phyloP scores from a whole-genome alignment of 2,113 vertebrate species.

The Brachionichthys hirsutus region DNA sequence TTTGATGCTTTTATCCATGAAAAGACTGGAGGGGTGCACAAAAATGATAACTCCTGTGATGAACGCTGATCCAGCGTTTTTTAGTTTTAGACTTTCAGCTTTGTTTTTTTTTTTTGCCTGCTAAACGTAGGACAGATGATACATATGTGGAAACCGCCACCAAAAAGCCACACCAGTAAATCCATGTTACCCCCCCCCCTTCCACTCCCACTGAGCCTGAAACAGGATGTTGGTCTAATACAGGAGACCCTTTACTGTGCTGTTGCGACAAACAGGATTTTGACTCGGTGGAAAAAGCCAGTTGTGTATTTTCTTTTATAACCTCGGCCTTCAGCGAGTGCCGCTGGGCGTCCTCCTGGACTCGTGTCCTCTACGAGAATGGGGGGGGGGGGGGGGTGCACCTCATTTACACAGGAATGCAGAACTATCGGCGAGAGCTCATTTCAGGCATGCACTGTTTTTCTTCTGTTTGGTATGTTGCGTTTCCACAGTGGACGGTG shows the following conservation, averaged over 20 bases:
- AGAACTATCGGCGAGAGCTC: constrained; percentile 45
- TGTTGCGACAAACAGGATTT: constrained; percentile 34
- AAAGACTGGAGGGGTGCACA: neutral
- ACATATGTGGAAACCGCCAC: constrained; percentile 39
- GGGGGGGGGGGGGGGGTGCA: constrained; percentile 53
- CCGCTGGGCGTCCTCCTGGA: constrained; percentile 49
- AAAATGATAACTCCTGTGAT: constrained; percentile 1
- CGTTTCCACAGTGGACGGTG: constrained; percentile 45
- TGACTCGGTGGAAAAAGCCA: constrained; percentile 26
- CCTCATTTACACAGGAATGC: constrained; percentile 60
- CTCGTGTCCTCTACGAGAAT: constrained; percentile 56
- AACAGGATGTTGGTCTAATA: constrained; percentile 45
- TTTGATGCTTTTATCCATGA: neutral
- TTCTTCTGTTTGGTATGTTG: constrained; percentile 54
- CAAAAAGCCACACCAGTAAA: constrained; percentile 40
- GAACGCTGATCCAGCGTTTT: neutral
- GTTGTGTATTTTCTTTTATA: constrained; percentile 58
- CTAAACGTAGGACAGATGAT: constrained; percentile 51
- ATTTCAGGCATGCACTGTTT: constrained; percentile 43
- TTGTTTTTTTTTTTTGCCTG: constrained; percentile 2
- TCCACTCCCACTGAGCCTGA: neutral
- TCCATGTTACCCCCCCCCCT: constrained; percentile 1
- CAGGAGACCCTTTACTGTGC: constrained; percentile 8
- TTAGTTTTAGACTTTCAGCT: neutral
- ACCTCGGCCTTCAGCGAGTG: constrained; percentile 43